Percentiles rank a stretch among this genome's conserved stretches.
Evolutionary conservation across 2,797 vertebrate species (phyloP).

Genomic region (Lycodopsis pacificus): DNA sequence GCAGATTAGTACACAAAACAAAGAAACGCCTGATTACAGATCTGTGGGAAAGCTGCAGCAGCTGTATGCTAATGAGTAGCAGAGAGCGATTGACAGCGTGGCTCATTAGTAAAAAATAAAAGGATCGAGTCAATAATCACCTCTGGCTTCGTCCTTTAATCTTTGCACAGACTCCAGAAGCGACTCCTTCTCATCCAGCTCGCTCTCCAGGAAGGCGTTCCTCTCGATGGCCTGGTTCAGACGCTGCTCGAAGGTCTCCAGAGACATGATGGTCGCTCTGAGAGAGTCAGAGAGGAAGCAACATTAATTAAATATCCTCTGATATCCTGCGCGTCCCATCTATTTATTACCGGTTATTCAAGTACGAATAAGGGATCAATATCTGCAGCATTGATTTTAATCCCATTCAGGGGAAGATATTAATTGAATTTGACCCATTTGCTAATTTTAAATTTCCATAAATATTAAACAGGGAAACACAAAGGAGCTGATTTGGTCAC

Average conservation of each 20-base stretch:
- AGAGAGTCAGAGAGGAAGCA: background rate
- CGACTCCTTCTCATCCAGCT: constrained; percentile 97
- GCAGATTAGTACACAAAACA: background rate
- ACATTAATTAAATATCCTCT: background rate
- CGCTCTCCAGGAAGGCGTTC: constrained; percentile 98
- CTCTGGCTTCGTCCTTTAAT: constrained; percentile 97
- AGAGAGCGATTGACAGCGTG: background rate
- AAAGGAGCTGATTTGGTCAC: background rate
- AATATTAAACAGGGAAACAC: constrained; percentile 4
- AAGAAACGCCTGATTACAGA: background rate
- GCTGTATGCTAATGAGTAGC: constrained; percentile 7
- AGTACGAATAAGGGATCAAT: constrained; percentile 12
- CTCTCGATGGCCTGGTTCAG: constrained; percentile 98
- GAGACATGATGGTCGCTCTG: constrained; percentile 95
- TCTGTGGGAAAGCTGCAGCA: constrained; percentile 2
- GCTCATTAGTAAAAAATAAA: constrained; percentile 1
- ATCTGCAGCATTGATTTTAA: constrained; percentile 34
- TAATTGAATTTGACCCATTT: constrained; percentile 2
- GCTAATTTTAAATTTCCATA: constrained; percentile 8
- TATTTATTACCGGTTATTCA: constrained; percentile 11
- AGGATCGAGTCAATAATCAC: constrained; percentile 69
- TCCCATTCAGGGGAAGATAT: constrained; percentile 14
- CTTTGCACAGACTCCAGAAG: constrained; percentile 95
- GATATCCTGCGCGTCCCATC: background rate
- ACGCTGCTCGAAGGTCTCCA: constrained; percentile 98